These are phyloP conservation scores for Pachyramphus minor DNA, from an alignment of 2,113 vertebrate genomes.

Conservation along the genomic window DNA sequence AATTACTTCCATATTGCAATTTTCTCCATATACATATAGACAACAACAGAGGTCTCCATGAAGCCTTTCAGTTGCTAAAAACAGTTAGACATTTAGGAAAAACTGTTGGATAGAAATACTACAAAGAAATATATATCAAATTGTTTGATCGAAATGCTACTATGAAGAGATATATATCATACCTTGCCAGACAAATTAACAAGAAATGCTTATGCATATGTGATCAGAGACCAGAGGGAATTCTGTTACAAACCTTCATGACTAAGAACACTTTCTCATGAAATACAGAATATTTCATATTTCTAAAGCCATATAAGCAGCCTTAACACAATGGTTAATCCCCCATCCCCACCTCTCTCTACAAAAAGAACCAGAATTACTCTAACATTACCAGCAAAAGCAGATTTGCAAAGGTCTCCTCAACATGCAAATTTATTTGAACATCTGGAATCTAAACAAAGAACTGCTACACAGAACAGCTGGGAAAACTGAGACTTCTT, in stretches of 20 bases:
- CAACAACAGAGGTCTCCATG: constrained; percentile 55
- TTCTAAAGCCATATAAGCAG: not conserved
- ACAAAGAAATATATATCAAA: constrained; percentile 7
- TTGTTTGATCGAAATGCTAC: constrained; percentile 7
- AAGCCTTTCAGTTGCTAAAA: constrained; percentile 61
- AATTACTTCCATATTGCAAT: constrained; percentile 68
- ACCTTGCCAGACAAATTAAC: constrained; percentile 6
- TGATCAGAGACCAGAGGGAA: constrained; percentile 17
- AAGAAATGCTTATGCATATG: not conserved
- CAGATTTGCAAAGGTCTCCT: not conserved
- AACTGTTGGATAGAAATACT: constrained; percentile 46
- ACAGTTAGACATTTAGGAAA: constrained; percentile 48
- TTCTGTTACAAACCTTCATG: not conserved
- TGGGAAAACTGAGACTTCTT: not conserved
- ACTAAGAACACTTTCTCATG: not conserved
- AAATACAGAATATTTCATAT: not conserved
- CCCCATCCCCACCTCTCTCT: not conserved
- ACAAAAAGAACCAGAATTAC: not conserved
- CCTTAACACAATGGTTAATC: not conserved
- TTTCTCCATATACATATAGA: constrained; percentile 67
- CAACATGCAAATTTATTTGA: not conserved
- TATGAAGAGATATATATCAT: constrained; percentile 4
- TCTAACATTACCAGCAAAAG: not conserved
- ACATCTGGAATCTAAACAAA: not conserved
- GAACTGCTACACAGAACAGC: not conserved